These are phyloP conservation scores for Mesocricetus auratus DNA, from an alignment of 2,113 vertebrate species.

Conservation along the genomic window DNA sequence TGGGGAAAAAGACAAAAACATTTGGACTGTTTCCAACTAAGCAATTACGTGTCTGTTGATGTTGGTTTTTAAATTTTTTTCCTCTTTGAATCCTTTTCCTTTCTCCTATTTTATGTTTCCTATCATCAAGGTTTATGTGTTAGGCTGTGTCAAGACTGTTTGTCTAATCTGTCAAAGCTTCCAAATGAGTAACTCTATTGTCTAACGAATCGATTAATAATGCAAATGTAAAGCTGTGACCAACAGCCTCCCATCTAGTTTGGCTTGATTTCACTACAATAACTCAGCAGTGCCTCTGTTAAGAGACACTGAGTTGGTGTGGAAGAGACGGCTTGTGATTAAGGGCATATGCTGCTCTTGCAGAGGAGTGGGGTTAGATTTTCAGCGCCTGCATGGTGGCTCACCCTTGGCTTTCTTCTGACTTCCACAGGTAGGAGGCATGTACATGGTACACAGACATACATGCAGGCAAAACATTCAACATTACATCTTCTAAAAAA, in stretches of 20 bases:
- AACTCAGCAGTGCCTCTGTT: slow-evolving; percentile 15
- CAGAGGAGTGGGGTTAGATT: background rate
- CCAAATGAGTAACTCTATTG: slow-evolving; percentile 27
- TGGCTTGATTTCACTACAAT: slow-evolving; percentile 10
- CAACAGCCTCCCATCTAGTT: background rate
- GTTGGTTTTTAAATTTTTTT: background rate
- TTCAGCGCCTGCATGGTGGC: background rate
- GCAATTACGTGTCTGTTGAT: background rate
- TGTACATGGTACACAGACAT: background rate
- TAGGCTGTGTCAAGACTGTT: background rate
- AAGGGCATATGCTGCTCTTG: background rate
- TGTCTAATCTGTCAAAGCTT: slow-evolving; percentile 15
- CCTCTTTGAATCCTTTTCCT: background rate
- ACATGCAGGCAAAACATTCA: background rate
- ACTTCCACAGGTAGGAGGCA: background rate
- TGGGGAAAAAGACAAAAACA: background rate
- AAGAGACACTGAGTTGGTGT: background rate
- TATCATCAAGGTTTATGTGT: slow-evolving; percentile 19
- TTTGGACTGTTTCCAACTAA: background rate
- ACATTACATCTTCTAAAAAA: background rate
- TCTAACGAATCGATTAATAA: slow-evolving; percentile 34
- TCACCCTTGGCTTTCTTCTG: background rate
- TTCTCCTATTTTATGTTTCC: slow-evolving; percentile 18
- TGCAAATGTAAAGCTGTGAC: background rate
- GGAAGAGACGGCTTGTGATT: background rate